Evolutionary conservation across 1,140 invertebrate genomes (phyloP), one percentile per base, ranked within the genome.

Genomic region (Drosophila melanogaster): DNA sequence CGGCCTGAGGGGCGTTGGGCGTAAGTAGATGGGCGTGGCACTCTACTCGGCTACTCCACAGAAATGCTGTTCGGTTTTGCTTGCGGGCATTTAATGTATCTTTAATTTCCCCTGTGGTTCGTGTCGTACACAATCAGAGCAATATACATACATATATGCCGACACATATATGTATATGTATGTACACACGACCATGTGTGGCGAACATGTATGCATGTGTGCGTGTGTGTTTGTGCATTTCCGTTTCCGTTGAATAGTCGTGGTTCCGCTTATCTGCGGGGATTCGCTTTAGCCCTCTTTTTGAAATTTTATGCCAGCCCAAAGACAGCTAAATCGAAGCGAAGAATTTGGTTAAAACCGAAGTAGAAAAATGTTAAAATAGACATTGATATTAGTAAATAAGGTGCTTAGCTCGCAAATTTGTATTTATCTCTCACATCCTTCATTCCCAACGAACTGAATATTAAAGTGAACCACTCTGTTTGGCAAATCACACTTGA

Each of bases 91-190:
- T 89, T 89, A 87, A 87, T 87, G 84, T 87, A 89, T 87, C 84
- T 87, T 87, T 87, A 89, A 89, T 89, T 89, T 89, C 84, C 84
- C 84, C 65, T 74, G 84, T 84, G 84, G 79, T 80, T 89, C 65
- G 65, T 89, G 77, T 83, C 70, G 71, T 76, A 87, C 79, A 87
- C 81, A 87, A 87, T 83, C 84, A 87, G 55, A 50, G n/a, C 35
- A 30, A 38, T 44, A 59, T 56, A 50, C 30, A 51, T 37, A 75
- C 33, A 65, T 44, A 40, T n/a, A n/a, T 14, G 12, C 37, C 11
- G 2, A 14, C 38, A 40, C n/a, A n/a, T 30, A 12, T n/a, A 12
- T 43, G 15, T 35, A 47, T 6, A n/a, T n/a, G n/a, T n/a, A n/a
- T n/a, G n/a, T n/a, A 17, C 15, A 69, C 12, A 55, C 2, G 10